Evolutionary conservation across 2,888 invertebrate species (phyloP).

Genomic region (Andrena chrysosceles): DNA sequence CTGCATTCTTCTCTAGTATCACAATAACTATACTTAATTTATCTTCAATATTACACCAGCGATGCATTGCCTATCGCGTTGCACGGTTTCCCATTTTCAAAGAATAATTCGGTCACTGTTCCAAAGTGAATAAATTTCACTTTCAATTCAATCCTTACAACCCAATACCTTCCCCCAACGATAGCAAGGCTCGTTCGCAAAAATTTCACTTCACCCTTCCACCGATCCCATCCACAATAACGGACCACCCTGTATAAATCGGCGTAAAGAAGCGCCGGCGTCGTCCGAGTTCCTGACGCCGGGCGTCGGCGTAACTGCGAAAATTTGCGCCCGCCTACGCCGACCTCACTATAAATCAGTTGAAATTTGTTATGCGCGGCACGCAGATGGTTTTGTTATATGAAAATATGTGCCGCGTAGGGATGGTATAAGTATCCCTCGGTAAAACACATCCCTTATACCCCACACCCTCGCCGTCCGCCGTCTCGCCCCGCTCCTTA

Average conservation of each 20-base stretch:
- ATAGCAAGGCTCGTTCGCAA: neutral
- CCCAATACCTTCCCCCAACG: neutral
- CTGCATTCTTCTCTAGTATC: neutral
- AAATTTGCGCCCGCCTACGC: conserved; percentile 71
- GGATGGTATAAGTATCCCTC: conserved; percentile 84
- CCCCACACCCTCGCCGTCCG: conserved; percentile 69
- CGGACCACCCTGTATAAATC: conserved; percentile 18
- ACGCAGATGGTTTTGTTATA: conserved; percentile 86
- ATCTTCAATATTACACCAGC: no score
- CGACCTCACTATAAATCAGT: conserved; percentile 84
- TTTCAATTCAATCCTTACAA: no score
- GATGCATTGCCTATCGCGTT: no score
- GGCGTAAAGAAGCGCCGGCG: conserved; percentile 21
- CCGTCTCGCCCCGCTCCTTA: conserved; percentile 75
- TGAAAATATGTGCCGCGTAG: conserved; percentile 85
- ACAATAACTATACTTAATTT: neutral
- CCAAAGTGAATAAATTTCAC: no score
- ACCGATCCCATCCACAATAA: neutral
- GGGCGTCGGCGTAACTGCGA: conserved; percentile 66
- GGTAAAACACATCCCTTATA: conserved; percentile 84
- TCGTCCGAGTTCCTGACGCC: conserved; percentile 33
- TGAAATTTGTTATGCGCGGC: conserved; percentile 85
- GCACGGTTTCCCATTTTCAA: no score
- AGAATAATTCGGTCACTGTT: no score
- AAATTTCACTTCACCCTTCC: neutral